These are phyloP conservation scores for Dyspetes luteomarginatus DNA, from an alignment of 2,888 invertebrate species.

Conservation along the genomic window DNA sequence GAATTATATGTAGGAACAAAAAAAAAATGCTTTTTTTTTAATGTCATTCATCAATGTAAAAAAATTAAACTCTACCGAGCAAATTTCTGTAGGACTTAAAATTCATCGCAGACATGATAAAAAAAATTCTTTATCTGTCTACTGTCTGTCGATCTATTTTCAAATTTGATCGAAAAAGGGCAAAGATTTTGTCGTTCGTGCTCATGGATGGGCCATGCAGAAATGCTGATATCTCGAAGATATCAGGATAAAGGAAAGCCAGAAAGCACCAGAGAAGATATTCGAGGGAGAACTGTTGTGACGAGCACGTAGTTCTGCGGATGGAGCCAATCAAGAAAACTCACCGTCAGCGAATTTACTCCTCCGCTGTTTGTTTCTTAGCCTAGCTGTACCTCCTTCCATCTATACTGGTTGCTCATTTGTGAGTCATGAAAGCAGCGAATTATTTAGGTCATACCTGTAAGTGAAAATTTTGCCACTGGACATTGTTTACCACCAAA, in stretches of 20 bases:
- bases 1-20: too few species aligned
- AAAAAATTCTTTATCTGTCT: too few species aligned
- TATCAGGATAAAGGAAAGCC: conserved; percentile 48
- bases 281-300: conserved; percentile 79
- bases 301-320: conserved; percentile 83
- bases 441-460: conserved; percentile 39
- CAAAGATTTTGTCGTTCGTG: background rate
- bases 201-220: conserved; percentile 41
- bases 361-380: conserved; percentile 76
- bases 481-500: background rate
- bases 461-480: conserved; percentile 25
- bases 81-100: too few species aligned
- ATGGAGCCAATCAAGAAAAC: conserved; percentile 82
- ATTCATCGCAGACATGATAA: too few species aligned
- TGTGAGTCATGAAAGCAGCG: conserved; percentile 71
- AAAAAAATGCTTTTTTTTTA: too few species aligned
- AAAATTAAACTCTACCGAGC: too few species aligned
- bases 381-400: conserved; percentile 72
- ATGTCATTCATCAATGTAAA: too few species aligned
- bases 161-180: background rate
- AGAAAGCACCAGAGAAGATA: conserved; percentile 62
- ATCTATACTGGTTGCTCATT: conserved; percentile 61
- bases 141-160: too few species aligned
- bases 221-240: conserved; percentile 53
- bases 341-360: conserved; percentile 80